Evolutionary conservation across 2,113 vertebrate genomes (phyloP), one percentile per base, ranked within the genome.

Genomic region (Catharus bicknelli): DNA sequence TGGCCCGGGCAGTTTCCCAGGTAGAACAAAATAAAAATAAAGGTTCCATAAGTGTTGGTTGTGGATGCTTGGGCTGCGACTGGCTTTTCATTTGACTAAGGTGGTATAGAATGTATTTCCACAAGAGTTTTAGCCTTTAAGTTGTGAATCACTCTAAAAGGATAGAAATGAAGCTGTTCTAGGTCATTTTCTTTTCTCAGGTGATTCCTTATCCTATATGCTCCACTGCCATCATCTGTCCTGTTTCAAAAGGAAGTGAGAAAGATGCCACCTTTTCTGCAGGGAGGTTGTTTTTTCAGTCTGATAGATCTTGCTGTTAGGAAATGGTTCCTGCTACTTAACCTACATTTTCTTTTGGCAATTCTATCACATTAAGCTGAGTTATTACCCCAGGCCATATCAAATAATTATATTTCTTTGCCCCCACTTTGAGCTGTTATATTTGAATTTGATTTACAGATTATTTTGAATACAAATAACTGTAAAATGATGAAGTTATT

Each of bases 401-500:
- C 73, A 90, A 94, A 88, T 68, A 86, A 94, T 95, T 88, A 27
- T 72, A 79, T 95, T 93, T 90, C 64, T 89, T 51, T 95, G 83
- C 58, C 47, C 34, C 23, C 5, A 58, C 45, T 88, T 88, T 76
- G 66, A 57, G n/a, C 70, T 79, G 42, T 93, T 95, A 29, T 45
- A 66, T 63, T 92, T 95, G 64, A 81, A 93, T 93, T 90, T 90
- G 86, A 93, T 96, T 85, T 91, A 90, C 79, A 86, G 72, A 63
- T 94, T 83, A 75, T 91, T 94, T 89, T 90, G 81, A 86, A 90
- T 95, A 87, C 51, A 94, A 94, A 91, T 94, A 95, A 88, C 93
- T 88, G 54, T 83, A 91, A 91, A 88, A 91, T 90, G 61, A 77
- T 96, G 51, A 90, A 79, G 62, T 94, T 94, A 91, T 92, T 94